Base-by-base conservation (phyloP, 2,888 invertebrate genomes). In the Oegoconia quadripuncta region DNA sequence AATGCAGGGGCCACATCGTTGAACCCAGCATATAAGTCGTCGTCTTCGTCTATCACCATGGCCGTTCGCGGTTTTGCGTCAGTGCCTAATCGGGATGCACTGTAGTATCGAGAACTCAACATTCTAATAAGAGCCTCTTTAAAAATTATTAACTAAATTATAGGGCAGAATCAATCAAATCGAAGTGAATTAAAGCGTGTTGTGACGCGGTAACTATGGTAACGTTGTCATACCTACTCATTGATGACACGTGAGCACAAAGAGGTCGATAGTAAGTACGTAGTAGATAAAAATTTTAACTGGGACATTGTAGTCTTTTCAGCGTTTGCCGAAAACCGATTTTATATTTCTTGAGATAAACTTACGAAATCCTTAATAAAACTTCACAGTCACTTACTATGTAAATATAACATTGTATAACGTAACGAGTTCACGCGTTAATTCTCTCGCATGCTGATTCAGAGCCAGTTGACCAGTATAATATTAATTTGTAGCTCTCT, bases 11-110 rank as follows among this genome's bases (percentile, higher is more conserved):
- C 88, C 49, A 91, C 91, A 16, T 92, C 91, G 59, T 93, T 91
- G 64, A 92, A 93, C 2, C 92, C 93, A 5, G 88, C 76, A 61
- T 93, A 93, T 28, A 92, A 64, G 46, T 93, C 92, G 39, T 92
- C 92, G 12, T 91, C 91, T 22, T 89, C 89, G 22, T 83, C 84
- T 6, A 82, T 63, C 3, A 80, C 64, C 48, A 76, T 66, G 0
- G 82, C 83, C 0, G 82, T 81, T 1, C 83, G 74, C 2, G 79
- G 77, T 52, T 80, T 83, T 16, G 69, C 66, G 18, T 80, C 82
- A 0, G 74, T 71, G 5, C 80, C 79, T 3, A 82, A 48, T 0
- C 82, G 70, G 1, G 83, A 81, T 11, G 75, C 75, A 42, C 75
- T 79, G 48, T 80, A 82, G 53, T 79, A 78, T n/a, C 83, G 72